These are phyloP conservation scores for Lycocorax pyrrhopterus DNA, from an alignment of 2,113 vertebrate species.

Conservation along the genomic window DNA sequence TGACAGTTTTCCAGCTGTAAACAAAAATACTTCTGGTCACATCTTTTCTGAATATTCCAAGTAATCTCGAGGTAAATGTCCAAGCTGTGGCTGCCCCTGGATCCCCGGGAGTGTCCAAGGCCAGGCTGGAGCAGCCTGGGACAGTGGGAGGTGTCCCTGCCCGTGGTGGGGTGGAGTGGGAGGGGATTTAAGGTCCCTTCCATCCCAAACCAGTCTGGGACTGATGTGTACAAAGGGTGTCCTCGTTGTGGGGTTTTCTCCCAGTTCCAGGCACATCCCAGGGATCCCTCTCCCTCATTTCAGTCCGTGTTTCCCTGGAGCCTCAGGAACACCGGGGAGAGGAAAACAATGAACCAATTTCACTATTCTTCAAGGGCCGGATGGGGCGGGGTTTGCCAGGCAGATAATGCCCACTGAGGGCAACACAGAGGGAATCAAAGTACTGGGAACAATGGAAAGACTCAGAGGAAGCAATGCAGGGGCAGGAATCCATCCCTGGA, in stretches of 20 bases:
- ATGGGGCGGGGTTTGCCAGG: background rate
- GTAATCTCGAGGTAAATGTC: fast-evolving
- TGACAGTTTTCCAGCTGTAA: background rate
- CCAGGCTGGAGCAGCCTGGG: background rate
- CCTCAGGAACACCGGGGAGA: fast-evolving
- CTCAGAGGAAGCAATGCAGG: fast-evolving
- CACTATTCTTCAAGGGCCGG: background rate
- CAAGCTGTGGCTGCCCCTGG: background rate
- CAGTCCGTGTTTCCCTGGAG: fast-evolving
- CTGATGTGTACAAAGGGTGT: fast-evolving
- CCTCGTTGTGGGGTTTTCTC: fast-evolving
- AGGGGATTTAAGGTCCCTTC: background rate
- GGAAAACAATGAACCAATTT: background rate
- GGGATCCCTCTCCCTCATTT: fast-evolving
- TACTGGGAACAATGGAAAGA: fast-evolving
- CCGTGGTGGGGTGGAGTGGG: background rate
- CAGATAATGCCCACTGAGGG: background rate
- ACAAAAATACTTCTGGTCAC: background rate
- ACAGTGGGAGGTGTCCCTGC: background rate
- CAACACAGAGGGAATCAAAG: background rate
- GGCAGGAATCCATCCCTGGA: background rate
- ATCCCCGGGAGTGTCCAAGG: background rate
- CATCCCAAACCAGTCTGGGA: background rate
- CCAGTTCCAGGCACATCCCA: fast-evolving
- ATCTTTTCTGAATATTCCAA: fast-evolving